phyloP scores from a whole-genome alignment of 2,113 vertebrate genomes.

The Microcebus griseorufus region DNA sequence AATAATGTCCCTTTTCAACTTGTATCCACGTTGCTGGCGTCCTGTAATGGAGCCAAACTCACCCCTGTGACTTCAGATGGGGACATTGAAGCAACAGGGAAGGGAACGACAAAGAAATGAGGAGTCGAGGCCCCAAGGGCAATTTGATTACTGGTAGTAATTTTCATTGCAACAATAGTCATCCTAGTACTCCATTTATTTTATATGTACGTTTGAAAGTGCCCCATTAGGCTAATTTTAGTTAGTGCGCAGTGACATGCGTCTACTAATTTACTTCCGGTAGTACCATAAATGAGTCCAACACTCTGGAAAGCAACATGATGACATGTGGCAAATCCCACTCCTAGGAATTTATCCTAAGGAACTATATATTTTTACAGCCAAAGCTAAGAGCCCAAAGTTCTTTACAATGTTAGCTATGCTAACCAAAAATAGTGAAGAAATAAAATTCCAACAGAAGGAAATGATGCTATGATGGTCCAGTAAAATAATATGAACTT shows the following conservation, averaged over 20 bases:
- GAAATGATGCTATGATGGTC: conserved; percentile 1
- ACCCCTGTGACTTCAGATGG: not conserved
- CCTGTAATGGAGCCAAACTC: not conserved
- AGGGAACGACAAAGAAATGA: not conserved
- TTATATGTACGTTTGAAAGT: conserved; percentile 7
- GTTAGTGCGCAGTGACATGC: not conserved
- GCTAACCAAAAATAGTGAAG: not conserved
- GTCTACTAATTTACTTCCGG: not conserved
- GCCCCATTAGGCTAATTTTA: not conserved
- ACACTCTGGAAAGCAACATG: not conserved
- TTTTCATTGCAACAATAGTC: not conserved
- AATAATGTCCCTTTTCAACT: not conserved
- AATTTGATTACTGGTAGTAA: not conserved
- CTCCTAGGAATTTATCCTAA: not conserved
- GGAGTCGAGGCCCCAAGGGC: not conserved
- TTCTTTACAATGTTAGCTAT: not conserved
- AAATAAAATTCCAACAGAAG: not conserved
- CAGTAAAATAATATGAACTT: not conserved
- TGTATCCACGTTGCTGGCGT: not conserved
- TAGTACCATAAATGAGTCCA: not conserved
- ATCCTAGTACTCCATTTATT: not conserved
- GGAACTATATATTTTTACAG: not conserved
- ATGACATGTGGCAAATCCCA: not conserved
- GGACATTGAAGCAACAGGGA: not conserved
- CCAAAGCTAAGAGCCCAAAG: not conserved